Conservation (phyloP, 2,113 vertebrate genomes). For the Gallinago paraguaiae region DNA sequence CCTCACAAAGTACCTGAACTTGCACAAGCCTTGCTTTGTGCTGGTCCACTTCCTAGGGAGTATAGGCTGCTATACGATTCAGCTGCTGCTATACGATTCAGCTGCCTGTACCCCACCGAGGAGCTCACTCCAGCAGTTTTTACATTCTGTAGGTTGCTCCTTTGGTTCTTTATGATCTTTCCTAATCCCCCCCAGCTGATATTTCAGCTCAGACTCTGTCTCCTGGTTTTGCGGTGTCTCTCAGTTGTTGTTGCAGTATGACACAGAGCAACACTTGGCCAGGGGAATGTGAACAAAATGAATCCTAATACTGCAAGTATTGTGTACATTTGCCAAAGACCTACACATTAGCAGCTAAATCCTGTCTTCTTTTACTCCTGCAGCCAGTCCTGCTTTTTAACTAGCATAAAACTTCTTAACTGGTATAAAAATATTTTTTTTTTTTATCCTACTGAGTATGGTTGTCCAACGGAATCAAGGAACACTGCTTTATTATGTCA, state of each 20-base stretch:
- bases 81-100: background rate
- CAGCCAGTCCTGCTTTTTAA: background rate
- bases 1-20: background rate
- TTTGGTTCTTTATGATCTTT: background rate
- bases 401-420: background rate
- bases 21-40: background rate
- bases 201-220: background rate
- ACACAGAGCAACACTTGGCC: fast-evolving
- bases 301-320: background rate
- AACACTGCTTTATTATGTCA: background rate
- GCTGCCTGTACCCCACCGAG: background rate
- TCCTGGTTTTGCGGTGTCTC: background rate
- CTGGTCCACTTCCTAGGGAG: background rate
- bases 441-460: background rate
- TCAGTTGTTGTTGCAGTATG: no score
- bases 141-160: background rate
- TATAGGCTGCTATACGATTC: background rate
- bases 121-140: background rate
- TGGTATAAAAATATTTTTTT: background rate
- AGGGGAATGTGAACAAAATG: background rate
- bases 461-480: background rate
- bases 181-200: background rate
- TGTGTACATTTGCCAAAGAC: background rate
- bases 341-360: background rate
- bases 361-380: background rate